These are phyloP conservation scores for Rhopalosiphum padi DNA, from an alignment of 1,140 invertebrate genomes.

Conservation along the genomic window DNA sequence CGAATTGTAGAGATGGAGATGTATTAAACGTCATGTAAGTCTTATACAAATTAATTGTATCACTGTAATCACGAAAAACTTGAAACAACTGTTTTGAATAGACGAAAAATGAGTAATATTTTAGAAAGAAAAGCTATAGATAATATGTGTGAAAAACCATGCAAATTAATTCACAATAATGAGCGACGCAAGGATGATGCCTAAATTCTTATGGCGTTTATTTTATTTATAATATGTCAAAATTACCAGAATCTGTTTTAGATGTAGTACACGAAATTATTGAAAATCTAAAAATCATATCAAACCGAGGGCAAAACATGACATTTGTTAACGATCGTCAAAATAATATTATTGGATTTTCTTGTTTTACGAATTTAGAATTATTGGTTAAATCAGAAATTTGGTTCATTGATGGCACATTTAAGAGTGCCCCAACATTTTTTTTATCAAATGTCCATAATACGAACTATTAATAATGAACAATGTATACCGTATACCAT, in stretches of 20 bases:
- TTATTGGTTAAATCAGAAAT: neutral
- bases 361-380: too few species aligned
- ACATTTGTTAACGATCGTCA: neutral
- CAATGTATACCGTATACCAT: neutral
- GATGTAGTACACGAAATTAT: neutral
- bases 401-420: neutral
- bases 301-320: neutral
- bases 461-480: neutral
- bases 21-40: too few species aligned
- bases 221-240: neutral
- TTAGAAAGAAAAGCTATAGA: neutral
- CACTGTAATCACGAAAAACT: neutral
- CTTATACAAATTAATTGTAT: too few species aligned
- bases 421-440: neutral
- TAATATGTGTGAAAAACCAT: neutral
- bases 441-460: neutral
- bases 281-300: neutral
- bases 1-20: too few species aligned
- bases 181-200: neutral
- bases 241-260: neutral
- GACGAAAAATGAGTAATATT: neutral
- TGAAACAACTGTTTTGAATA: neutral
- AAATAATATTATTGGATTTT: too few species aligned
- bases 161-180: neutral
- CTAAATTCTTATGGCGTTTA: neutral